A percentile compares a stretch with the other conserved stretches of the same genome.
These are phyloP conservation scores for Fistularia tabacaria DNA, from an alignment of 2,797 vertebrate genomes.

Conservation along the genomic window DNA sequence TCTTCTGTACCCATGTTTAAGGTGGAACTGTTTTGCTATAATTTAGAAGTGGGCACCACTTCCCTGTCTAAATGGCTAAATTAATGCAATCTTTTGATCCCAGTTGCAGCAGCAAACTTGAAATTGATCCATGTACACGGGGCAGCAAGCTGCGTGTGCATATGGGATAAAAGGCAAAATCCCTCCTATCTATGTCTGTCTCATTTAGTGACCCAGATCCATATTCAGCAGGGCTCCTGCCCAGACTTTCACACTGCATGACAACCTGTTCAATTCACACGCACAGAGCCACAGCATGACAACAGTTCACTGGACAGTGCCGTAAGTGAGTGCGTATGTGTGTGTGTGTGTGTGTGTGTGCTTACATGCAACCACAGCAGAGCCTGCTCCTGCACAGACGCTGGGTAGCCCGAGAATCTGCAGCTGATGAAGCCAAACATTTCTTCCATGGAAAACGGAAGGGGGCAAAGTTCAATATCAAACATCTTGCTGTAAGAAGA, in stretches of 20 bases:
- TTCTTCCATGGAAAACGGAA: slow-evolving; percentile 99
- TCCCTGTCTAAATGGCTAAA: slow-evolving; percentile 20
- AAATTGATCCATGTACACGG: slow-evolving; percentile 52
- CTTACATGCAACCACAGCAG: slow-evolving; percentile 97
- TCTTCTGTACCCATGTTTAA: not conserved
- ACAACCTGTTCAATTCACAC: slow-evolving; percentile 73
- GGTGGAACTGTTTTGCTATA: not conserved
- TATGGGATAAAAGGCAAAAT: slow-evolving; percentile 58
- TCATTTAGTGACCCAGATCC: slow-evolving; percentile 73
- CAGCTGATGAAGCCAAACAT: slow-evolving; percentile 99
- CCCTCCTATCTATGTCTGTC: slow-evolving; percentile 46
- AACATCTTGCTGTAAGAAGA: slow-evolving; percentile 93
- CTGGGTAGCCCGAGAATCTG: slow-evolving; percentile 95
- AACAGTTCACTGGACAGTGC: slow-evolving; percentile 17
- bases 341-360: slow-evolving; percentile 30
- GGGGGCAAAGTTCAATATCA: slow-evolving; percentile 96
- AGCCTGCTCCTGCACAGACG: slow-evolving; percentile 96
- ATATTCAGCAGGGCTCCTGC: slow-evolving; percentile 62
- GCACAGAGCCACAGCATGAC: slow-evolving; percentile 49
- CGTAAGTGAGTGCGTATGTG: slow-evolving; percentile 35
- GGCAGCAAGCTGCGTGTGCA: slow-evolving; percentile 54
- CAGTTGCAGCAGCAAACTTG: slow-evolving; percentile 50
- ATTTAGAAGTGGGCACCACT: not conserved
- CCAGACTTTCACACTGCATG: slow-evolving; percentile 50
- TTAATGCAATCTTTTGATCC: slow-evolving; percentile 48